Percentiles rank a stretch among this genome's conserved stretches.
Evolutionary conservation across 2,797 vertebrate genomes (phyloP).

Genomic region (Eospalax fontanierii): DNA sequence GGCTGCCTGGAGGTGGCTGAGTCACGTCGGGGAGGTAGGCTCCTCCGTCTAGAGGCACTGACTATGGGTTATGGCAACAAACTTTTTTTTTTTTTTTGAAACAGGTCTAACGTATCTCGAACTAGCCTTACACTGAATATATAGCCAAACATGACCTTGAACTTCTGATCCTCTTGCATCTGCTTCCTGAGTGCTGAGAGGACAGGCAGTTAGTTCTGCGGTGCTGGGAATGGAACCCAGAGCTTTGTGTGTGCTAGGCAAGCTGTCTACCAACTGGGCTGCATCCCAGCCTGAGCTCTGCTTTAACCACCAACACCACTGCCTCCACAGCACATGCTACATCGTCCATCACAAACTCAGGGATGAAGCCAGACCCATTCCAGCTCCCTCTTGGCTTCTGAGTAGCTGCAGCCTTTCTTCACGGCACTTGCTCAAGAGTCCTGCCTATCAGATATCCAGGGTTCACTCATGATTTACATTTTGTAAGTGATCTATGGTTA

Average conservation of each 20-base stretch:
- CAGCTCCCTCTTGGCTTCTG: neutral
- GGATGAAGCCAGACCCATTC: too few species aligned
- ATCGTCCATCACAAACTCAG: neutral
- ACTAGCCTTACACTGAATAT: neutral
- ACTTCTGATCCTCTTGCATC: neutral
- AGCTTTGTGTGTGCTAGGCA: neutral
- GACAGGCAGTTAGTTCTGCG: neutral
- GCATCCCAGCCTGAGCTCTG: neutral
- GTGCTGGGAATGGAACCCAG: neutral
- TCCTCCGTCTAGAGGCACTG: too few species aligned
- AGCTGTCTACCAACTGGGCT: neutral
- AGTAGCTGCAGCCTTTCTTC: neutral
- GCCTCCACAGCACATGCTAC: too few species aligned
- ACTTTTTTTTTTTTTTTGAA: neutral
- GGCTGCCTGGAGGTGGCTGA: neutral
- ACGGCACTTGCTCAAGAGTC: neutral
- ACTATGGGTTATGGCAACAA: neutral
- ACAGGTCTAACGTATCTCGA: neutral
- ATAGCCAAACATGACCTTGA: too few species aligned
- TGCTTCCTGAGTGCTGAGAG: too few species aligned
- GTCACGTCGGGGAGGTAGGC: rapidly evolving
- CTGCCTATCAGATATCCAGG: neutral
- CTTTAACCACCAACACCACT: neutral
- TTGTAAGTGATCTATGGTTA: neutral
- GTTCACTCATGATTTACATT: neutral